Evolutionary conservation across 2,113 vertebrate species (phyloP).

Genomic region (Eulemur macaco): DNA sequence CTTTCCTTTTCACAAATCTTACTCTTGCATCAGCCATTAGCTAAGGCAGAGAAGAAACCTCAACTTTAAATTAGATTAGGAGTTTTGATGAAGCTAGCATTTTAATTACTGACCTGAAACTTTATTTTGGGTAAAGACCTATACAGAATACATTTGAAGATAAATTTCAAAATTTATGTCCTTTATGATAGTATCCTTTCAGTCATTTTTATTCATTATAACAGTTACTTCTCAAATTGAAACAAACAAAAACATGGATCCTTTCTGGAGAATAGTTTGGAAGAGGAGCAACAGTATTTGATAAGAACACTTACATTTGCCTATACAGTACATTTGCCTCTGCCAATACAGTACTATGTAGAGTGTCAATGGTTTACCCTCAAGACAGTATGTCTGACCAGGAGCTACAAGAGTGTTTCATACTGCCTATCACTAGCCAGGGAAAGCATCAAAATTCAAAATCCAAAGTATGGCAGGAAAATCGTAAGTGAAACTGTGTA

Average conservation of each 20-base stretch:
- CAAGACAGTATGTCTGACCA: neutral
- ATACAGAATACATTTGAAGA: neutral
- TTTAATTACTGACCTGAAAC: neutral
- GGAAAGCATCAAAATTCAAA: neutral
- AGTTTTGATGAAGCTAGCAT: neutral
- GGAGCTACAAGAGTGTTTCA: neutral
- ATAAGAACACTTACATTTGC: neutral
- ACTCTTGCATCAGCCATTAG: neutral
- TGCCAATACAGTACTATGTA: neutral
- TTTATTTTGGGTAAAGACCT: neutral
- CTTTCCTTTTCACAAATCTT: neutral
- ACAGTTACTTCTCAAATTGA: neutral
- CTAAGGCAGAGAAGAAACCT: neutral
- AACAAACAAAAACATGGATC: neutral
- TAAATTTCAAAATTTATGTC: neutral
- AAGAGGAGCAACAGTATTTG: neutral
- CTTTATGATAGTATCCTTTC: neutral
- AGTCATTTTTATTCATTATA: neutral
- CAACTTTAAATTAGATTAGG: neutral
- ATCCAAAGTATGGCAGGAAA: neutral
- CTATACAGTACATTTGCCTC: neutral
- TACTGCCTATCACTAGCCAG: neutral
- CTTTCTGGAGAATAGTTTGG: neutral
- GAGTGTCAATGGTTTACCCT: neutral
- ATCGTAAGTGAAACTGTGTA: neutral